A percentile compares a stretch with the other conserved stretches of the same genome.
Conservation (phyloP, 2,113 vertebrate species). For the Motacilla tschutschensis region DNA sequence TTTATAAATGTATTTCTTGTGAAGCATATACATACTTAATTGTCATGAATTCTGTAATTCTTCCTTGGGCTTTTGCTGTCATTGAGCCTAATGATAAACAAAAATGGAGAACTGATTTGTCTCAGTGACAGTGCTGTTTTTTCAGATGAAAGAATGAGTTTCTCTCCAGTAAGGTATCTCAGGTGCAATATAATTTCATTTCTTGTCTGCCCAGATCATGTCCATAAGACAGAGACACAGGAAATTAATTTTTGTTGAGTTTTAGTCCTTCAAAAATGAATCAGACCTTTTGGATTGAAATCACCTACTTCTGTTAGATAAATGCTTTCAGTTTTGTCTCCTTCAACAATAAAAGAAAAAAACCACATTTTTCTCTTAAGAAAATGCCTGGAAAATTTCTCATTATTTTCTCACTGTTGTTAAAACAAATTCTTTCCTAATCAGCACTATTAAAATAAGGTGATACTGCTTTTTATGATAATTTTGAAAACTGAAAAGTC, state of each 20-base stretch:
- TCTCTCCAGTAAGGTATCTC: not conserved
- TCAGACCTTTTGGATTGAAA: not conserved
- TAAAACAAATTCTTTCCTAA: not conserved
- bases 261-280: not conserved
- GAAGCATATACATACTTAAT: not conserved
- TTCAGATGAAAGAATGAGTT: not conserved
- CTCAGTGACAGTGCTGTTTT: not conserved
- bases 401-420: not conserved
- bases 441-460: not conserved
- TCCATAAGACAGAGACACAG: not conserved
- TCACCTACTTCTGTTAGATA: not conserved
- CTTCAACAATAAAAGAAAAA: not conserved
- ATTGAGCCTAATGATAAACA: not conserved
- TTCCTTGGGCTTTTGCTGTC: not conserved
- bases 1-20: not conserved
- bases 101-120: not conserved
- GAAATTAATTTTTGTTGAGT: rapidly evolving
- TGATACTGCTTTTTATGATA: not conserved
- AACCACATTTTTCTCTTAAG: not conserved
- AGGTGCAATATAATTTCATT: not conserved
- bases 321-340: not conserved
- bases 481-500: not conserved
- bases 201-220: not conserved
- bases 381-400: not conserved
- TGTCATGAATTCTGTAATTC: not conserved